Evolutionary conservation across 2,888 invertebrate genomes (phyloP).

Genomic region (Callyntrura guangdongensis): DNA sequence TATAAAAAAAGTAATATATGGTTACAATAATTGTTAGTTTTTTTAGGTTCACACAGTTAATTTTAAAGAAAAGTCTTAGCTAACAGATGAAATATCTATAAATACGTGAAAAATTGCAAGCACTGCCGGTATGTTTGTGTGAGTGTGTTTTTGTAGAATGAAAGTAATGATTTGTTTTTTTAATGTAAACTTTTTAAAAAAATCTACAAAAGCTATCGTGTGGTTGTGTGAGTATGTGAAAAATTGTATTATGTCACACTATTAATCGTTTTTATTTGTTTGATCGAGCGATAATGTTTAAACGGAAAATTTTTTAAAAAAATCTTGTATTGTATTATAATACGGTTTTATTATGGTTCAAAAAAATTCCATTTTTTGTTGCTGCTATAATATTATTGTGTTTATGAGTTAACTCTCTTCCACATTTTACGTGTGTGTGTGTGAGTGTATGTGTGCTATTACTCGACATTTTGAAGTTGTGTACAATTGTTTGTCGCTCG

Average conservation of each 20-base stretch:
- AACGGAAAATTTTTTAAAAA: not conserved
- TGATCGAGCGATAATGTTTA: not conserved
- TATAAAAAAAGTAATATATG: constrained; percentile 16
- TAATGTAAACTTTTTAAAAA: not conserved
- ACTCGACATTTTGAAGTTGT: not conserved
- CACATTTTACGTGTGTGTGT: no score
- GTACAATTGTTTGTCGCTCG: not conserved
- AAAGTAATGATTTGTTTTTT: not conserved
- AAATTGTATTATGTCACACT: not conserved
- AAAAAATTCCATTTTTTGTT: constrained; percentile 27
- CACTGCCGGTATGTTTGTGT: constrained; percentile 74
- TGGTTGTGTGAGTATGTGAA: not conserved
- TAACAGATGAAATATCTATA: constrained; percentile 40
- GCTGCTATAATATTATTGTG: constrained; percentile 6
- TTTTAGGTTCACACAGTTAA: not conserved
- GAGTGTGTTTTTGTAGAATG: not conserved
- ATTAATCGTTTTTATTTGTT: constrained; percentile 6
- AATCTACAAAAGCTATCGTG: not conserved
- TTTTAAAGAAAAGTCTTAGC: constrained; percentile 28
- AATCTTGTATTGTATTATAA: not conserved
- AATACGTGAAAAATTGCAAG: constrained; percentile 34
- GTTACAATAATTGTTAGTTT: constrained; percentile 27
- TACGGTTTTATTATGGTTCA: constrained; percentile 11
- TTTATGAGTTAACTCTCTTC: not conserved
- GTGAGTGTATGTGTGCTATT: not conserved